These are phyloP conservation scores for Diaphora mendica DNA, from an alignment of 2,888 invertebrate genomes.

Conservation along the genomic window DNA sequence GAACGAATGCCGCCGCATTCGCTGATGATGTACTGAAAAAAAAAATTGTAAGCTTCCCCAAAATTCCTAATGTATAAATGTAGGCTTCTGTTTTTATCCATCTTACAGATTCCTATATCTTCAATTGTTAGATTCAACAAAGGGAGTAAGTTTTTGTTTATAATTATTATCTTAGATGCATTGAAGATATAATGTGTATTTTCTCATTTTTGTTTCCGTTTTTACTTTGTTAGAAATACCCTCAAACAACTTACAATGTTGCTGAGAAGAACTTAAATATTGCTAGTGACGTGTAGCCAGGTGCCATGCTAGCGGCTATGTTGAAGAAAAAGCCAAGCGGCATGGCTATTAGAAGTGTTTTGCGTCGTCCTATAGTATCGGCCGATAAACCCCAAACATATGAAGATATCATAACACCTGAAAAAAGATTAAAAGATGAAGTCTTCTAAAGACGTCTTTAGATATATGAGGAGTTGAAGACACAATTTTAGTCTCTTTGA, in stretches of 20 bases:
- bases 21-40: constrained; percentile 73
- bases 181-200: neutral
- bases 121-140: neutral
- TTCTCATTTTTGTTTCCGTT: neutral
- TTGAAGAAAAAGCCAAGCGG: constrained; percentile 66
- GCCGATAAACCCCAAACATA: constrained; percentile 77
- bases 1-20: constrained; percentile 75
- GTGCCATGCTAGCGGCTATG: constrained; percentile 68
- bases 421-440: neutral
- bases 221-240: neutral
- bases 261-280: constrained; percentile 71
- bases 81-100: neutral
- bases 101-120: neutral
- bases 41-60: neutral
- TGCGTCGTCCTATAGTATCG: constrained; percentile 71
- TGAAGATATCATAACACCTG: constrained; percentile 73
- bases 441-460: neutral
- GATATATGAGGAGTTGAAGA: neutral
- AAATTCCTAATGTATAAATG: neutral
- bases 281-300: constrained; percentile 64
- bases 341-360: constrained; percentile 71
- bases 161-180: neutral
- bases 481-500: neutral
- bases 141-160: neutral
- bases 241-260: constrained; percentile 65